Conservation (phyloP, 2,113 vertebrate genomes). For the Leucosticte australis region DNA sequence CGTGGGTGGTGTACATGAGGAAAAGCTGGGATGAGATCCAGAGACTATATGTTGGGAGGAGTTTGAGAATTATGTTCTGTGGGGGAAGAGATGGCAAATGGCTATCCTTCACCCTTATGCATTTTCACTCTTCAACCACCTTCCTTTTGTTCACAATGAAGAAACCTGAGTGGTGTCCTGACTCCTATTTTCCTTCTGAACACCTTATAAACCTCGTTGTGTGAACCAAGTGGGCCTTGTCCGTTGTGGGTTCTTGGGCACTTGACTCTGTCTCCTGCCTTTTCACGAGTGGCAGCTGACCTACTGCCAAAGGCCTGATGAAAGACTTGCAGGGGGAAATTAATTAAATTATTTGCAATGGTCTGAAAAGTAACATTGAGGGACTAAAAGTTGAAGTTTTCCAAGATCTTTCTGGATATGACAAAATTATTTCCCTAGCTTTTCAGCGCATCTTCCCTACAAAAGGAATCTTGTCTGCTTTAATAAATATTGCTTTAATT, state of each 20-base stretch:
- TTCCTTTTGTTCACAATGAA: not conserved
- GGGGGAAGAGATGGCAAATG: not conserved
- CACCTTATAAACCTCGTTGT: fast-evolving
- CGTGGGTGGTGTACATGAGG: fast-evolving
- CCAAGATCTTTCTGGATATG: not conserved
- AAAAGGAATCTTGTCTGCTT: not conserved
- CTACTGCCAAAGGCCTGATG: not conserved
- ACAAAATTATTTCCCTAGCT: not conserved
- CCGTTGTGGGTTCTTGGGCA: not conserved
- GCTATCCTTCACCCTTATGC: not conserved
- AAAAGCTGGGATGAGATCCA: not conserved
- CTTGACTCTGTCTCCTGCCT: not conserved
- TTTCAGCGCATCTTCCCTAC: not conserved
- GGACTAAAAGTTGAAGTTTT: not conserved
- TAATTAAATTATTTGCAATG: not conserved
- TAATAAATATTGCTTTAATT: not conserved
- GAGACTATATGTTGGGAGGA: not conserved
- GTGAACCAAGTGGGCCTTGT: not conserved
- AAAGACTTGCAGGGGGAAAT: not conserved
- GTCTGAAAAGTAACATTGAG: not conserved
- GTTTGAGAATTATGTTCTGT: not conserved
- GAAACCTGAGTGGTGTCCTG: not conserved
- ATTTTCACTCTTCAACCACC: not conserved
- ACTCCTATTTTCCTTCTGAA: not conserved
- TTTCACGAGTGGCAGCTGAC: not conserved